Percentiles rank a stretch among this genome's conserved stretches.
These are phyloP conservation scores for Pentamera pediparva DNA, from an alignment of 53 echinoderm and acorn worm species.

Conservation along the genomic window DNA sequence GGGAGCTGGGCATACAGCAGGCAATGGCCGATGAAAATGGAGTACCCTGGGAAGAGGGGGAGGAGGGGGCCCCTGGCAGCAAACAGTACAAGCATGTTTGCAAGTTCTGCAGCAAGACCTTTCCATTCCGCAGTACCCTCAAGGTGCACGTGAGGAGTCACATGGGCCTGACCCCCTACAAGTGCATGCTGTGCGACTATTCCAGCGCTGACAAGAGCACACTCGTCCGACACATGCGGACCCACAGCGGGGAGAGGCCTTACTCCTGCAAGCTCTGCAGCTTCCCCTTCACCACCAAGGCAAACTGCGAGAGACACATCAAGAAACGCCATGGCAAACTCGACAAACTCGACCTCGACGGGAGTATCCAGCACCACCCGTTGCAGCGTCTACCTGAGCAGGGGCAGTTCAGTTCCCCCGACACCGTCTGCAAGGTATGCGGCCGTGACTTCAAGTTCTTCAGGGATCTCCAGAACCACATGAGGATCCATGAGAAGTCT, in stretches of 20 bases:
- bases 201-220: slow-evolving; percentile 99
- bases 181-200: slow-evolving; percentile 91
- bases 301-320: slow-evolving; percentile 96
- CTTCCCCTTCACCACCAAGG: slow-evolving; percentile 97
- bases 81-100: slow-evolving; percentile 56
- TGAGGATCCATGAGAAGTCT: slow-evolving; percentile 85
- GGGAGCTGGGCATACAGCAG: slow-evolving; percentile 24
- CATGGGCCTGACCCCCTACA: slow-evolving; percentile 93
- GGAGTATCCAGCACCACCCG: slow-evolving; percentile 64
- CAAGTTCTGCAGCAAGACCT: slow-evolving; percentile 89
- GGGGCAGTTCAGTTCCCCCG: slow-evolving; percentile 76
- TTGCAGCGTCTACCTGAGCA: slow-evolving; percentile 36
- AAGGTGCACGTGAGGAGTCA: slow-evolving; percentile 91
- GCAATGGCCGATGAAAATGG: slow-evolving; percentile 12
- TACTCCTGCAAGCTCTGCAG: slow-evolving; percentile 89
- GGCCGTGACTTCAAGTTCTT: slow-evolving; percentile 92
- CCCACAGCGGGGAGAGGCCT: slow-evolving; percentile 96
- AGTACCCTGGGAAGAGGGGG: neutral
- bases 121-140: slow-evolving; percentile 81
- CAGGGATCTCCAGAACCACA: slow-evolving; percentile 89
- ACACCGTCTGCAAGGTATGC: slow-evolving; percentile 86
- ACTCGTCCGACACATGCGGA: slow-evolving; percentile 93
- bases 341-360: slow-evolving; percentile 73
- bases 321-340: slow-evolving; percentile 79
- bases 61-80: slow-evolving; percentile 6